Percentiles rank a stretch among this genome's conserved stretches.
phyloP scores from a whole-genome alignment of 2,888 invertebrate species.

The Heliconius erato region DNA sequence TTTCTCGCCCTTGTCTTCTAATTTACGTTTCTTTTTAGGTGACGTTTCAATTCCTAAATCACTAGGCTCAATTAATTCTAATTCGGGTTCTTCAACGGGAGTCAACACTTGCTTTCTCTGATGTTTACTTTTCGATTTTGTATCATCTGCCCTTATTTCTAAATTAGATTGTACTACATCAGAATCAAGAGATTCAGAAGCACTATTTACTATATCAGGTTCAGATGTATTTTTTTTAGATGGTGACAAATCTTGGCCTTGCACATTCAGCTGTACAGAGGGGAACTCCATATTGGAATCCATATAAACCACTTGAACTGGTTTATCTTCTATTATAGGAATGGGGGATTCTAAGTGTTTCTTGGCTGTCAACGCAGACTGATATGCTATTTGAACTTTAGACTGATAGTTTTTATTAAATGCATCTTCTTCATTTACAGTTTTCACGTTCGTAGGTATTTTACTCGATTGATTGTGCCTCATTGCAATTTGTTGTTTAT shows the following conservation, averaged over 20 bases:
- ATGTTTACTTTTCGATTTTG: slow-evolving; percentile 75
- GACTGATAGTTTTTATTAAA: slow-evolving; percentile 73
- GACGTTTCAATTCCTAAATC: slow-evolving; percentile 71
- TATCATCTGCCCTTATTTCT: slow-evolving; percentile 68
- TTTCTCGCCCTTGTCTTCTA: slow-evolving; percentile 73
- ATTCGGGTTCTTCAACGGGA: slow-evolving; percentile 77
- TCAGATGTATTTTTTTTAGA: slow-evolving; percentile 61
- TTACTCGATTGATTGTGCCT: slow-evolving; percentile 60
- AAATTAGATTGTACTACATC: slow-evolving; percentile 65
- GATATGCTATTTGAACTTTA: slow-evolving; percentile 78
- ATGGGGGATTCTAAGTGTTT: slow-evolving; percentile 72
- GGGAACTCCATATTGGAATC: slow-evolving; percentile 68
- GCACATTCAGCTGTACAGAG: slow-evolving; percentile 69
- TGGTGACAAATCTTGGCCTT: slow-evolving; percentile 75
- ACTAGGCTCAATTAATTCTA: slow-evolving; percentile 78
- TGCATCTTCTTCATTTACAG: slow-evolving; percentile 60
- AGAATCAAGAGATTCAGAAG: slow-evolving; percentile 71
- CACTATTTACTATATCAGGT: slow-evolving; percentile 59
- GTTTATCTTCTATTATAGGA: slow-evolving; percentile 80
- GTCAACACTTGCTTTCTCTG: slow-evolving; percentile 83
- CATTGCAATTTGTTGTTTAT: slow-evolving; percentile 59
- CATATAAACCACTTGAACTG: slow-evolving; percentile 79
- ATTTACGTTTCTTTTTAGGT: slow-evolving; percentile 76
- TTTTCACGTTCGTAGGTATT: slow-evolving; percentile 58
- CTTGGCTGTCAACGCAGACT: slow-evolving; percentile 75